A percentile compares a stretch with the other conserved stretches of the same genome.
Evolutionary conservation across 2,797 vertebrate genomes (phyloP).

Genomic region (Hypotaenidia philippensis): DNA sequence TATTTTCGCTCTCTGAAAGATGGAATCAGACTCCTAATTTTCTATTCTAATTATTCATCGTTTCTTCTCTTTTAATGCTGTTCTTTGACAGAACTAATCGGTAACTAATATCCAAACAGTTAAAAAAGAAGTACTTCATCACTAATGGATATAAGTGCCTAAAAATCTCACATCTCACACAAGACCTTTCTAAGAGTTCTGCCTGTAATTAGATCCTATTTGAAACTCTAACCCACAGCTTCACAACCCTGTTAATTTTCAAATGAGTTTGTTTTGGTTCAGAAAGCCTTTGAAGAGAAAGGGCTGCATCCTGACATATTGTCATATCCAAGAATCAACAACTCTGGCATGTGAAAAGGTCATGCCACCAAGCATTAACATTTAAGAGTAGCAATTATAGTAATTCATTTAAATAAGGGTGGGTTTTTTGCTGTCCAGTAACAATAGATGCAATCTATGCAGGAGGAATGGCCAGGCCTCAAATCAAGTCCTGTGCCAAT

Average conservation of each 20-base stretch:
- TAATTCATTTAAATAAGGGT: constrained; percentile 49
- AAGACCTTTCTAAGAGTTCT: background rate
- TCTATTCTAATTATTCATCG: background rate
- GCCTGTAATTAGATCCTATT: background rate
- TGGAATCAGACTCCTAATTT: background rate
- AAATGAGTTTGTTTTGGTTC: background rate
- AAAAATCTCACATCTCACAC: background rate
- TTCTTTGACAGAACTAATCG: background rate
- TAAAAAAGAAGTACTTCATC: background rate
- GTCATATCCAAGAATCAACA: constrained; percentile 48
- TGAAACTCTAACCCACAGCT: background rate
- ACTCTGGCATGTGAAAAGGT: constrained; percentile 71
- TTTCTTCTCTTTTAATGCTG: background rate
- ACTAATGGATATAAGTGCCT: background rate
- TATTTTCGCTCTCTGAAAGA: background rate
- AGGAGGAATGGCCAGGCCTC: background rate
- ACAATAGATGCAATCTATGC: background rate
- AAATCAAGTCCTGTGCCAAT: background rate
- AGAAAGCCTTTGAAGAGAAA: constrained; percentile 25
- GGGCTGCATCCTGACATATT: constrained; percentile 36
- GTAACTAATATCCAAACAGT: background rate
- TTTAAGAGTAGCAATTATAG: constrained; percentile 26
- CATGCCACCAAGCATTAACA: constrained; percentile 62
- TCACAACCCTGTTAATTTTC: background rate
- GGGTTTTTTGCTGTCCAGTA: background rate